Conservation (phyloP, 2,113 vertebrate genomes). For the Ondatra zibethicus region DNA sequence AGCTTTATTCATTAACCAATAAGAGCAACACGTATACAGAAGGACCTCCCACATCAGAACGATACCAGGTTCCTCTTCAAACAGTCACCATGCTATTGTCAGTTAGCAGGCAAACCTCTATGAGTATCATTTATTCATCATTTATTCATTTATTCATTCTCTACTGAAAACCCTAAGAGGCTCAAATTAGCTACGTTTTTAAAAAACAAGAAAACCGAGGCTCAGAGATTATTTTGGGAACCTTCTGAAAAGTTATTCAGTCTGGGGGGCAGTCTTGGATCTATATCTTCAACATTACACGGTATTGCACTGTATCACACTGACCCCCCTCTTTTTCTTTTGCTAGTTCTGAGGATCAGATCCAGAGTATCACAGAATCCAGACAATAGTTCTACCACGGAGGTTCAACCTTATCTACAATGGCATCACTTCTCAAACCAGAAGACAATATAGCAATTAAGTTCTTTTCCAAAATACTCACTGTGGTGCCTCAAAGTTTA, state of each 20-base stretch:
- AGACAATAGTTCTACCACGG: background rate
- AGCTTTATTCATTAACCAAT: no score
- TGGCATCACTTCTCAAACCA: background rate
- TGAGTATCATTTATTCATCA: background rate
- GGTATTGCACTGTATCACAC: background rate
- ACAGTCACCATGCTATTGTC: background rate
- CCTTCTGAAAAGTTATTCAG: background rate
- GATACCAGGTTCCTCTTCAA: background rate
- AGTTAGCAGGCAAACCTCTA: background rate
- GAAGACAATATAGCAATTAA: background rate
- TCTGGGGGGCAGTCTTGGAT: background rate
- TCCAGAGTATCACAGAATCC: background rate
- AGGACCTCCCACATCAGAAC: no score
- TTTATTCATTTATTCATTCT: no score
- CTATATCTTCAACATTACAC: background rate
- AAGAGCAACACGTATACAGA: no score
- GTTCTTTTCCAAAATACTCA: background rate
- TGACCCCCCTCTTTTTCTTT: background rate
- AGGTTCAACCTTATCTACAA: background rate
- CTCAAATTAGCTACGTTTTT: background rate
- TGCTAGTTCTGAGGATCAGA: background rate
- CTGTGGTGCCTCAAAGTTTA: background rate
- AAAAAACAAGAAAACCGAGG: constrained; percentile 2
- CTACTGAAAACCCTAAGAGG: background rate
- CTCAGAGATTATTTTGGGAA: background rate